Evolutionary conservation across 2,888 invertebrate genomes (phyloP), one percentile per base, ranked within the genome.

Genomic region (Iselma pallidipennis): DNA sequence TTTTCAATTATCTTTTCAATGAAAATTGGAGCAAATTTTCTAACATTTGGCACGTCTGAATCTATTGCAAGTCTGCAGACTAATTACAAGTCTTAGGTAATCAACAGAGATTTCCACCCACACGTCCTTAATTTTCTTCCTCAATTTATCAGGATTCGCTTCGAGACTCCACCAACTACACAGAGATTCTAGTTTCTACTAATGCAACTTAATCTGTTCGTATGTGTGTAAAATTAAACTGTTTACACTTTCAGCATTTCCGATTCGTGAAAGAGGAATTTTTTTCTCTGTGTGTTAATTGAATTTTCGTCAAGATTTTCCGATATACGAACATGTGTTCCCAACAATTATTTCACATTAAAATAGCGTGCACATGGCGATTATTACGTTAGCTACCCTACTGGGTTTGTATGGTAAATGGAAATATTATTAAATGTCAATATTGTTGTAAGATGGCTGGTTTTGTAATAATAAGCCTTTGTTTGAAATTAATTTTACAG

Each of bases 131-230:
- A 45, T 45, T 45, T 45, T 12, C 45, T 12, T 10, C 21, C 10
- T 16, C 21, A 21, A 45, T 45, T 45, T 45, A 45, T 45, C 45
- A 21, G 45, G 21, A 45, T 45, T 10, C 45, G 16, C 9, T 4
- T 16, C 37, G 16, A 16, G 16, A 33, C 4, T 33, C 33, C 16
- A 9, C 37, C 9, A 37, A 19, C 7, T 16, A 37, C 16, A 37
- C 16, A 37, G 37, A 37, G 7, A 37, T 33, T 16, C 37, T 37
- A 16, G 21, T 21, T 45, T 10, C 19, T 1, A 21, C 45, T 45
- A 45, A 45, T 45, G 45, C 45, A 45, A 45, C 45, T 45, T 45
- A 45, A 45, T 45, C 21, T 45, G 45, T 45, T 4, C 21, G 45
- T 45, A 45, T 45, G 45, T 45, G 45, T 12, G 21, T 12, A 21